Conservation (phyloP, 2,113 vertebrate species). For the Dicaeum eximium region DNA sequence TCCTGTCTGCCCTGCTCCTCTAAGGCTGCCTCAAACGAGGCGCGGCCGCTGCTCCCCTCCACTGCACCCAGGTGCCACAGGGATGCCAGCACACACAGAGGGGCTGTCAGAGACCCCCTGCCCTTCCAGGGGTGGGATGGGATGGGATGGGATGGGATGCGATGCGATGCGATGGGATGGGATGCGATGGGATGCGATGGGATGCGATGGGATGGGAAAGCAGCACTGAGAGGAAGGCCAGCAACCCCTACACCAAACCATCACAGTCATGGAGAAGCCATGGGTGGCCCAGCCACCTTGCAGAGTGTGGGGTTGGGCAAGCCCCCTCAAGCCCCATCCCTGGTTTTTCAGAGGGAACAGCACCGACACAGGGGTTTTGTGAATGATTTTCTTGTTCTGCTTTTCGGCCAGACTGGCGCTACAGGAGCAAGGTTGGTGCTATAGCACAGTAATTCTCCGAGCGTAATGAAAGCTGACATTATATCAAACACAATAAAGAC, state of each 20-base stretch:
- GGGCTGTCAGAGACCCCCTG: background rate
- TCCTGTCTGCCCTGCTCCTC: background rate
- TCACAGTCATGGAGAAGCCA: rapidly evolving
- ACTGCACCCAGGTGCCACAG: rapidly evolving
- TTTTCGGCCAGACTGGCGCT: constrained; percentile 26
- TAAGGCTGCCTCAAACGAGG: rapidly evolving
- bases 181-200: background rate
- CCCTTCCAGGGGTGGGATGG: background rate
- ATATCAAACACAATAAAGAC: constrained; percentile 99
- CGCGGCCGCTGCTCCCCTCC: rapidly evolving
- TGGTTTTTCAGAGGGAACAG: background rate
- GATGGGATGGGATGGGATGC: background rate
- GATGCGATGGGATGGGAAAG: background rate
- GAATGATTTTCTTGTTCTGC: constrained; percentile 56
- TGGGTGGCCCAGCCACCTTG: rapidly evolving
- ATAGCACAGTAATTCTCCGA: constrained; percentile 76
- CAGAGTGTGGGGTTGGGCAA: rapidly evolving
- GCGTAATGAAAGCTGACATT: constrained; percentile 96
- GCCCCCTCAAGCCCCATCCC: background rate
- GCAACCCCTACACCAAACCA: background rate
- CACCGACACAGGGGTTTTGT: background rate
- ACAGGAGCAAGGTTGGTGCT: constrained; percentile 68
- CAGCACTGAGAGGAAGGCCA: background rate
- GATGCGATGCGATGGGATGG: too few species aligned
- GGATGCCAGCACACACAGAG: background rate